These are phyloP conservation scores for Wiebesia pumilae DNA, from an alignment of 1,140 invertebrate species.

Conservation along the genomic window DNA sequence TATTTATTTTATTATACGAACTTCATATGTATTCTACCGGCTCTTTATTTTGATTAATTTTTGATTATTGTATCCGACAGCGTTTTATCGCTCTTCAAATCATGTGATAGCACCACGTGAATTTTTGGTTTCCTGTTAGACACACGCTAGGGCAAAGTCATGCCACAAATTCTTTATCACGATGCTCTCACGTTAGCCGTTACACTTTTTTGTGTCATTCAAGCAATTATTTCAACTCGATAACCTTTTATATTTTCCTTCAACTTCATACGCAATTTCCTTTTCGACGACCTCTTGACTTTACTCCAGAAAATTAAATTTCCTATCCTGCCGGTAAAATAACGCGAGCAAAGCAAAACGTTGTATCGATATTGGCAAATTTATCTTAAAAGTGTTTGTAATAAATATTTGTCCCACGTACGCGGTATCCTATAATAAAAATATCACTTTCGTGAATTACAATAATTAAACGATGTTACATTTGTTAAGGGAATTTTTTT, in stretches of 20 bases:
- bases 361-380: not conserved
- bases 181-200: slow-evolving; percentile 59
- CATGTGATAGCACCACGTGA: not conserved
- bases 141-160: slow-evolving; percentile 39
- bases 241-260: not conserved
- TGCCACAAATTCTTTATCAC: slow-evolving; percentile 61
- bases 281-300: not conserved
- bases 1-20: no score
- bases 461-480: not conserved
- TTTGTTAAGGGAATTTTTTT: not conserved
- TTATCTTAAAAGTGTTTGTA: no score
- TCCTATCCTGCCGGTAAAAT: no score
- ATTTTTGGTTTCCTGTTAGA: slow-evolving; percentile 45
- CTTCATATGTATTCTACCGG: not conserved
- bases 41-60: slow-evolving; percentile 23
- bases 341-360: not conserved
- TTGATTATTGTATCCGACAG: not conserved
- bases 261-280: not conserved
- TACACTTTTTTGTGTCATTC: slow-evolving; percentile 52
- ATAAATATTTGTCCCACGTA: not conserved
- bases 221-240: slow-evolving; percentile 26
- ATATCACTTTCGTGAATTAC: not conserved
- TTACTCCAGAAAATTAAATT: slow-evolving; percentile 36
- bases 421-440: not conserved
- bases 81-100: slow-evolving; percentile 51